Evolutionary conservation across 2,888 invertebrate genomes (phyloP).

Genomic region (Melipona bicolor): DNA sequence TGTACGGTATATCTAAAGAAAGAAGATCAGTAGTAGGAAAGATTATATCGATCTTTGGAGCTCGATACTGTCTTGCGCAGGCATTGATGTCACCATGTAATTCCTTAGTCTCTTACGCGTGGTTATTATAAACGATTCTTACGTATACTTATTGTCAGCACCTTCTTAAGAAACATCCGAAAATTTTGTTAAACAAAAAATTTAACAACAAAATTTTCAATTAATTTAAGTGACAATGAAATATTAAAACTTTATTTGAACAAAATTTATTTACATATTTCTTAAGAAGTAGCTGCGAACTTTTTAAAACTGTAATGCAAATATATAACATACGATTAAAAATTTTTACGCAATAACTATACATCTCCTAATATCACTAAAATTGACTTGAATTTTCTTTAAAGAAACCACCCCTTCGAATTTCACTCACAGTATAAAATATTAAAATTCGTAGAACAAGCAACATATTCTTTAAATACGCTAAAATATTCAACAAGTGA

Average conservation of each 20-base stretch:
- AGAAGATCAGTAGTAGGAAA: background rate
- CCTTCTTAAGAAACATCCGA: background rate
- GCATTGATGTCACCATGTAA: slow-evolving; percentile 51
- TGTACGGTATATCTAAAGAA: background rate
- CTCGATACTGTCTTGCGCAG: slow-evolving; percentile 27
- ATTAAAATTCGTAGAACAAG: too few relatives aligned
- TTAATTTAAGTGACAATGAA: background rate
- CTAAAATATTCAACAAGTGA: too few relatives aligned
- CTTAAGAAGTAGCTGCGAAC: background rate
- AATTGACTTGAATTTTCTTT: too few relatives aligned
- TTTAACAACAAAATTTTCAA: background rate
- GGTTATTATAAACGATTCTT: background rate
- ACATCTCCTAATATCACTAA: too few relatives aligned
- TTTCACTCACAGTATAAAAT: too few relatives aligned
- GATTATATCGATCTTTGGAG: background rate
- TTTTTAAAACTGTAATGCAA: too few relatives aligned
- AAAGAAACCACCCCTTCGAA: too few relatives aligned
- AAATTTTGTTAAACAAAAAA: background rate
- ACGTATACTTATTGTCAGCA: background rate
- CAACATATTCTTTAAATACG: too few relatives aligned
- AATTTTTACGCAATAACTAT: too few relatives aligned
- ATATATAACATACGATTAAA: too few relatives aligned
- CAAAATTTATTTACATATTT: background rate
- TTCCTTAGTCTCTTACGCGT: background rate
- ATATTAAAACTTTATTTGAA: background rate